These are phyloP conservation scores for Hydractinia symbiolongicarpus DNA, from an alignment of 30 jellyfish, hydroid and myxozoan genomes.

Conservation along the genomic window DNA sequence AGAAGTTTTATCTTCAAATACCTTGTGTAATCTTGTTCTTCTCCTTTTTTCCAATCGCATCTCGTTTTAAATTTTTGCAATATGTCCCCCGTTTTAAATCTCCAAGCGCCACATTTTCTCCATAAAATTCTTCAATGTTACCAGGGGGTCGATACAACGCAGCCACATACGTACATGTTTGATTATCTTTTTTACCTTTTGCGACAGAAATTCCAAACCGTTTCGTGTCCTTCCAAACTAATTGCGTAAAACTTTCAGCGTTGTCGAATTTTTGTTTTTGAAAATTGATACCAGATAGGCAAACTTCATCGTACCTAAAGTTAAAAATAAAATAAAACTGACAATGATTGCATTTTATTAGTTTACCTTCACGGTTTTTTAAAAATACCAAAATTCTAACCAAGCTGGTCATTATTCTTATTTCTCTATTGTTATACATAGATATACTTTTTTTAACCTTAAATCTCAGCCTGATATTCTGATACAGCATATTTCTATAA, in stretches of 20 bases:
- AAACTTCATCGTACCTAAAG: conserved; percentile 41
- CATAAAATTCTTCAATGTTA: conserved; percentile 49
- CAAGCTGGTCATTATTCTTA: too few species aligned
- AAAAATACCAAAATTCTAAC: too few species aligned
- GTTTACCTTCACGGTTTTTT: too few species aligned
- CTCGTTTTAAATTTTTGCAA: conserved; percentile 54
- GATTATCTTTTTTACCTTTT: conserved; percentile 51
- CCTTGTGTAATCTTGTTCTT: not conserved
- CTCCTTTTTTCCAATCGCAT: conserved; percentile 16
- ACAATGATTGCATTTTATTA: too few species aligned
- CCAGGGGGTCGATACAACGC: conserved; percentile 94
- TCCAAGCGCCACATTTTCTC: conserved; percentile 64
- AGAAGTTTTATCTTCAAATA: too few species aligned
- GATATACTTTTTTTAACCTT: too few species aligned
- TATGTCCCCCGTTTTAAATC: conserved; percentile 51
- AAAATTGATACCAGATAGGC: conserved; percentile 29
- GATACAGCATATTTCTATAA: too few species aligned
- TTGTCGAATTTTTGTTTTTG: conserved; percentile 10
- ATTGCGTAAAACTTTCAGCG: conserved; percentile 78
- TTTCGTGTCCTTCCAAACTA: conserved; percentile 85
- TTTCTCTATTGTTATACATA: too few species aligned
- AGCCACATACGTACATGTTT: conserved; percentile 89
- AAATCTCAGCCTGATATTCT: too few species aligned
- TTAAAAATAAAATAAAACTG: not conserved
- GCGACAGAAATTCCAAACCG: conserved; percentile 91